A percentile compares a stretch with the other conserved stretches of the same genome.
Evolutionary conservation across 2,797 vertebrate genomes (phyloP).

Genomic region (Chaetophractus vellerosus): DNA sequence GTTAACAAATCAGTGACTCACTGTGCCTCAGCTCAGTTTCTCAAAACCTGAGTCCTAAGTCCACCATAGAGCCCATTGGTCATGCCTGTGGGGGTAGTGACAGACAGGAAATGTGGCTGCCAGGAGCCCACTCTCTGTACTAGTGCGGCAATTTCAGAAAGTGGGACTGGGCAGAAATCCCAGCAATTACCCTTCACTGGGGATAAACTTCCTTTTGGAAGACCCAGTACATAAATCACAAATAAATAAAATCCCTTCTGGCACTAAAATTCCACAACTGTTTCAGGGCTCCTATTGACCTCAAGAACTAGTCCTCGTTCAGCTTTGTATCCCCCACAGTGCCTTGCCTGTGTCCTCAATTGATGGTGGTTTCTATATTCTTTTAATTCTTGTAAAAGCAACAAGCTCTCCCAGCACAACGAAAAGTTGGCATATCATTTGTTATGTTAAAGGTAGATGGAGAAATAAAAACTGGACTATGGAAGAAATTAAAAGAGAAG

Average conservation of each 20-base stretch:
- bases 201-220: constrained; percentile 18
- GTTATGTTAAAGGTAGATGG: neutral
- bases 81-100: neutral
- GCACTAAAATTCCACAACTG: neutral
- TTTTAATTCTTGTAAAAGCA: constrained; percentile 37
- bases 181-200: neutral
- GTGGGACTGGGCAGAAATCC: neutral
- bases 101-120: neutral
- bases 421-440: neutral
- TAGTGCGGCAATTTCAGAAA: neutral
- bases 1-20: neutral
- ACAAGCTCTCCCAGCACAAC: neutral
- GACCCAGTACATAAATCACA: neutral
- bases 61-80: neutral
- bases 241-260: neutral
- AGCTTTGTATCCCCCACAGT: neutral
- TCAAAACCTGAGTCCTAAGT: neutral
- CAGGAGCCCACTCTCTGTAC: neutral
- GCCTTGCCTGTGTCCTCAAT: neutral
- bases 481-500: neutral
- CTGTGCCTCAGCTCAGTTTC: neutral
- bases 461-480: neutral
- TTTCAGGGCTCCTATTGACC: neutral
- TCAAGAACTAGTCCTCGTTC: neutral
- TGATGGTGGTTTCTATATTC: neutral